phyloP scores from a whole-genome alignment of 2,888 invertebrate genomes.

The Drosophila limbata region DNA sequence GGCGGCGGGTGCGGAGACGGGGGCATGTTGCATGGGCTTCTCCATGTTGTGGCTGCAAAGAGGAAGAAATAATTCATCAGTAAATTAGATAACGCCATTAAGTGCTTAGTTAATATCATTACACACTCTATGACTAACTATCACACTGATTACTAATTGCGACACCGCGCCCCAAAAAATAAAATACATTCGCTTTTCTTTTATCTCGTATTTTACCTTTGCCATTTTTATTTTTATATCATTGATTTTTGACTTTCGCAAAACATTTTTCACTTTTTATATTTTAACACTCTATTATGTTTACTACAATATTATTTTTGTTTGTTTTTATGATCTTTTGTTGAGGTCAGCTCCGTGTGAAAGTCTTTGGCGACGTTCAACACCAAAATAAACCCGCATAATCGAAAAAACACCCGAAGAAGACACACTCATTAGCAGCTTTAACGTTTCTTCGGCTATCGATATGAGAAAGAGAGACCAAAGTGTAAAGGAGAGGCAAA shows the following conservation, averaged over 20 bases:
- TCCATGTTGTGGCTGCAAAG: slow-evolving; percentile 85
- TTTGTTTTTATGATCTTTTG: slow-evolving; percentile 14
- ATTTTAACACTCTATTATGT: slow-evolving; percentile 17
- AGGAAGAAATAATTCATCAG: background rate
- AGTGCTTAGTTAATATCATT: slow-evolving; percentile 19
- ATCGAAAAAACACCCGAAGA: slow-evolving; percentile 15
- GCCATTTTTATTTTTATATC: slow-evolving; percentile 54
- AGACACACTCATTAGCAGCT: slow-evolving; percentile 28
- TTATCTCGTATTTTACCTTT: slow-evolving; percentile 56
- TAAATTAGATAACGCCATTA: slow-evolving; percentile 12
- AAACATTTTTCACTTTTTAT: slow-evolving; percentile 51
- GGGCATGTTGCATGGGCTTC: slow-evolving; percentile 86
- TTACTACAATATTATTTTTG: slow-evolving; percentile 23
- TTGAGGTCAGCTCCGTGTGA: slow-evolving; percentile 35
- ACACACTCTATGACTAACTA: slow-evolving; percentile 44
- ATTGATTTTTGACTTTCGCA: slow-evolving; percentile 45
- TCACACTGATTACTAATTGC: slow-evolving; percentile 13
- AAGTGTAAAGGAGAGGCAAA: slow-evolving; percentile 7
- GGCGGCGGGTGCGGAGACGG: slow-evolving; percentile 83
- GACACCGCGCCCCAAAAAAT: slow-evolving; percentile 19
- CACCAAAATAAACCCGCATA: slow-evolving; percentile 30
- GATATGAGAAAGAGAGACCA: slow-evolving; percentile 3
- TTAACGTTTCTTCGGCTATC: slow-evolving; percentile 12
- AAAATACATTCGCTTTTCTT: slow-evolving; percentile 19
- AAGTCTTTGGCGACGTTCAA: slow-evolving; percentile 52